These are phyloP conservation scores for Eciton burchellii DNA, from an alignment of 1,140 invertebrate species.

Conservation along the genomic window DNA sequence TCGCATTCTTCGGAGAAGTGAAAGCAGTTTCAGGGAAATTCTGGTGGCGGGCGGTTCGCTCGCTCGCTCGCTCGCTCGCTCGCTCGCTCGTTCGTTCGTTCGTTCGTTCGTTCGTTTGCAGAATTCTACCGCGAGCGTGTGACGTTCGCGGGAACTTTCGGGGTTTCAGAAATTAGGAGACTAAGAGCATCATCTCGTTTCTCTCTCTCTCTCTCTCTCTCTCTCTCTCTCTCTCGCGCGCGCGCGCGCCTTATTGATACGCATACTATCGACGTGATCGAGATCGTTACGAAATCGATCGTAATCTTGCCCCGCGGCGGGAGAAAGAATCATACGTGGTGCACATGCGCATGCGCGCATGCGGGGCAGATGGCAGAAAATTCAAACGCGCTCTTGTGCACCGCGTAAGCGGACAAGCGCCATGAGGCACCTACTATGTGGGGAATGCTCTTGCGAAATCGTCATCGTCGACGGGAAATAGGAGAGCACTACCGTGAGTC, in stretches of 20 bases:
- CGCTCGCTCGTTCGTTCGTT: slow-evolving; percentile 47
- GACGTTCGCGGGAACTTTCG: slow-evolving; percentile 25
- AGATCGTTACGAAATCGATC: slow-evolving; percentile 12
- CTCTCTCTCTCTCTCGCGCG: too few relatives aligned
- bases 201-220: background rate
- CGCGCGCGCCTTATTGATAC: too few relatives aligned
- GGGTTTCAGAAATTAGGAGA: too few relatives aligned
- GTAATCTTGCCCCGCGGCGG: slow-evolving; percentile 7
- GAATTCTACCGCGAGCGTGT: too few relatives aligned
- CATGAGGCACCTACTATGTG: slow-evolving; percentile 52
- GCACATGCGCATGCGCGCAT: background rate
- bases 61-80: slow-evolving; percentile 24
- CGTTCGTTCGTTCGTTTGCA: background rate
- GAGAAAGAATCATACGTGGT: background rate
- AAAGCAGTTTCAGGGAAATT: slow-evolving; percentile 84
- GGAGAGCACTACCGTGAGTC: slow-evolving; percentile 36
- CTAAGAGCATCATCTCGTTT: too few relatives aligned
- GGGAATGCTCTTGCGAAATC: slow-evolving; percentile 46
- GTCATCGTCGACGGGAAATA: slow-evolving; percentile 31
- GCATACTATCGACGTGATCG: slow-evolving; percentile 2
- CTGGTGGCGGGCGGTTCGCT: slow-evolving; percentile 70
- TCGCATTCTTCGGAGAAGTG: slow-evolving; percentile 84
- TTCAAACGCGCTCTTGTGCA: slow-evolving; percentile 26
- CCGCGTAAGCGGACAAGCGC: slow-evolving; percentile 45
- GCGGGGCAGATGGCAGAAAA: slow-evolving; percentile 49